phyloP scores from a whole-genome alignment of 2,113 vertebrate genomes.

The Oxyura jamaicensis region DNA sequence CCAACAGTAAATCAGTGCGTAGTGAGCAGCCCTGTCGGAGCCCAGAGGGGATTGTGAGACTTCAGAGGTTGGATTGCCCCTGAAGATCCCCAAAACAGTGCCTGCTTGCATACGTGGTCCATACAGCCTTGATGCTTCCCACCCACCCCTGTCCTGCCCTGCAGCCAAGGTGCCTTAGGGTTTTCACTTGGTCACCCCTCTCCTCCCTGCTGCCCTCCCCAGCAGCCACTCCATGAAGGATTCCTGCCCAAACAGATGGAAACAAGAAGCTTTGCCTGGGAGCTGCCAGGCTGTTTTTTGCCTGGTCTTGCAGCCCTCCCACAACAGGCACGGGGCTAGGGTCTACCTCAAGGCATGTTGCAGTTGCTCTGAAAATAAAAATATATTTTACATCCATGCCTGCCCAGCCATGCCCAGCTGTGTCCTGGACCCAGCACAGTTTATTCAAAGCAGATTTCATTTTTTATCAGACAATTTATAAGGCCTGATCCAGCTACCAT shows the following conservation, averaged over 20 bases:
- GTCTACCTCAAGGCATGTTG: neutral
- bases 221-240: rapidly evolving
- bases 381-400: rapidly evolving
- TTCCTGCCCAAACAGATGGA: neutral
- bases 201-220: neutral
- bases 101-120: neutral
- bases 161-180: neutral
- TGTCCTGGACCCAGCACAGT: neutral
- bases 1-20: rapidly evolving
- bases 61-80: neutral
- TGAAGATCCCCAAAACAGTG: neutral
- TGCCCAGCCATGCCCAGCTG: rapidly evolving
- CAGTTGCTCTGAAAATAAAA: neutral
- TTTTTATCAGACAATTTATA: neutral
- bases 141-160: neutral
- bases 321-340: neutral
- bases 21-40: neutral
- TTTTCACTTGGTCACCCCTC: neutral
- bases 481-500: neutral
- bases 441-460: neutral
- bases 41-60: neutral
- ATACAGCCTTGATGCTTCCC: neutral
- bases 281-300: neutral
- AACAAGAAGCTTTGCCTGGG: neutral
- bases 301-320: neutral